These are phyloP conservation scores for Argya squamiceps DNA, from an alignment of 2,797 vertebrate species.

Conservation along the genomic window DNA sequence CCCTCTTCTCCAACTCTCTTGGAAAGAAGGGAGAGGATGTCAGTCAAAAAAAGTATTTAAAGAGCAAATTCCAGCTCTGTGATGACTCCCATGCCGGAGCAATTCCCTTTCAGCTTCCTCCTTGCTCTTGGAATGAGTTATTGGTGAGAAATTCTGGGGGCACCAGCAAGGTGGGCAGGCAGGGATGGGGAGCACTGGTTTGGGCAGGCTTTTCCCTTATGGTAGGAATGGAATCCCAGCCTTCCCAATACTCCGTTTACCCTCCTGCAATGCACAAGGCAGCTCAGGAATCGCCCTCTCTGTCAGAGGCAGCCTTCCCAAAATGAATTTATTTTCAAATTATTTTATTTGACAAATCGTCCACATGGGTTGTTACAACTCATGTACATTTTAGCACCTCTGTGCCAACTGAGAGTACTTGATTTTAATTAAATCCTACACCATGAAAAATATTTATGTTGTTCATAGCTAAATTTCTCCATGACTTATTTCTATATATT, in stretches of 20 bases:
- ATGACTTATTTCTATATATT: not conserved
- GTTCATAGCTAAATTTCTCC: not conserved
- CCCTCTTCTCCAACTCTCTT: not conserved
- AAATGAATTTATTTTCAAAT: not conserved
- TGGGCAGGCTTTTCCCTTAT: rapidly evolving
- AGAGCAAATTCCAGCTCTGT: not conserved
- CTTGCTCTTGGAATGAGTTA: rapidly evolving
- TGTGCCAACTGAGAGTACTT: not conserved
- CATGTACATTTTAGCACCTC: not conserved
- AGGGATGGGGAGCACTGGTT: not conserved
- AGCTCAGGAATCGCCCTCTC: rapidly evolving
- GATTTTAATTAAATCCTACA: not conserved
- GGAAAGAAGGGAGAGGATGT: not conserved
- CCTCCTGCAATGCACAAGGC: rapidly evolving
- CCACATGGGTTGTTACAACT: not conserved
- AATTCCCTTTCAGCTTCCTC: not conserved
- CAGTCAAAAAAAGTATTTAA: not conserved
- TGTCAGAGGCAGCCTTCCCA: rapidly evolving
- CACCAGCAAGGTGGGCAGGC: not conserved
- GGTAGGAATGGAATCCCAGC: not conserved
- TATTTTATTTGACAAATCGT: not conserved
- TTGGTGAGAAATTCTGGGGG: rapidly evolving
- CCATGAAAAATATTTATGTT: not conserved
- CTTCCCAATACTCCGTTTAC: rapidly evolving
- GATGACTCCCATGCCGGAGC: not conserved